Conservation (phyloP, 2,113 vertebrate genomes). For the Entelurus aequoreus region DNA sequence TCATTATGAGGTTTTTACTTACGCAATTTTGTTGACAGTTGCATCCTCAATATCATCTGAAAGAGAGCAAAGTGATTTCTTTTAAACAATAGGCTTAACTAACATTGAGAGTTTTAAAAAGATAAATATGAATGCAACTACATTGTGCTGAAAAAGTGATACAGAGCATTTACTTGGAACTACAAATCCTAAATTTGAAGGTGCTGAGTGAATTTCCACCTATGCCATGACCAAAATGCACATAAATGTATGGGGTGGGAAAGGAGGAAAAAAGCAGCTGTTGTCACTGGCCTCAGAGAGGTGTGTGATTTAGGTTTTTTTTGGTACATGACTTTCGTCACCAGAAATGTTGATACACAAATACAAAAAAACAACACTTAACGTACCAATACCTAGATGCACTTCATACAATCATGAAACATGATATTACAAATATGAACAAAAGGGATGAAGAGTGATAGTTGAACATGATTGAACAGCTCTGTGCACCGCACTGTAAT, state of each 20-base stretch:
- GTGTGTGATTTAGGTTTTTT: slow-evolving; percentile 15
- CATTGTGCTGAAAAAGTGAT: neutral
- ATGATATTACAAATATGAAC: neutral
- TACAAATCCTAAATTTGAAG: neutral
- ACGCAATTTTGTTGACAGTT: slow-evolving; percentile 96
- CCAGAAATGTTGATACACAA: slow-evolving; percentile 1
- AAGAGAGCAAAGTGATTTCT: slow-evolving; percentile 15
- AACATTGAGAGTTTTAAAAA: neutral
- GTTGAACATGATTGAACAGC: neutral
- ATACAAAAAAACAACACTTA: neutral
- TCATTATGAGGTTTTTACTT: slow-evolving; percentile 66
- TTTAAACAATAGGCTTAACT: neutral
- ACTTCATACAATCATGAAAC: neutral
- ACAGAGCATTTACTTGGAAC: too few relatives aligned
- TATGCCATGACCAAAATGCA: neutral
- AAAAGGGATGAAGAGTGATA: neutral
- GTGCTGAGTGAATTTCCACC: neutral
- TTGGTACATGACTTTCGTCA: slow-evolving; percentile 30
- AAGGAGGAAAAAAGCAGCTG: neutral
- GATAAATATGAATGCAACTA: too few relatives aligned
- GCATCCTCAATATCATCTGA: slow-evolving; percentile 90
- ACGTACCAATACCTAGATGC: neutral
- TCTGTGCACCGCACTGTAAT: neutral
- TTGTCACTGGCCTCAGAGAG: slow-evolving; percentile 14
- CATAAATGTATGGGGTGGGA: neutral